Base-by-base conservation (phyloP, 2,113 vertebrate species). In the Copsychus sechellarum region DNA sequence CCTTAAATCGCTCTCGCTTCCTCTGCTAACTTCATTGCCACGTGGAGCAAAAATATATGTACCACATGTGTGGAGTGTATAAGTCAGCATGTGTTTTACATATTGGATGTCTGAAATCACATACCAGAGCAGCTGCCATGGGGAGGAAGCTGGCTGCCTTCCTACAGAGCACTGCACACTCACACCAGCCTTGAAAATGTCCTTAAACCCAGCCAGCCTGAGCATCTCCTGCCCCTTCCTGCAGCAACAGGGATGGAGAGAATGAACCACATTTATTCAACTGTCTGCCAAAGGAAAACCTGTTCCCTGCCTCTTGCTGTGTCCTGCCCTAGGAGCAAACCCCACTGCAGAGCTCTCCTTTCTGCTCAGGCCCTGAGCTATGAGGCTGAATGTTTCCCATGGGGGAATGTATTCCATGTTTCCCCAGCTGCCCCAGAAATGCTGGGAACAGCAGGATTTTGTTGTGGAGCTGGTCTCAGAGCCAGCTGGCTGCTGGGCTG, bases 71-170 rank as follows among this genome's bases (percentile, higher is more conserved):
- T 83, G 79, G 76, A 6, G 82, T 53, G 36, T 81, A 38, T 71
- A 81, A 93, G 76, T n/a, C 94, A 90, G 92, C 95, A 86, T 96
- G 69, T 96, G 96, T 93, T 96, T 94, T 78, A 94, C 90, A 81
- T 92, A 78, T 90, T 88, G 92, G 40, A 45, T 81, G 93, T 48
- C 90, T 92, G 85, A 58, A 85, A n/a, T 51, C 61, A 23, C 96
- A 95, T 90, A 64, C 71, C 92, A 88, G 67, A 88, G 90, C 79
- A 82, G 66, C 93, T 77, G 29, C 91, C 88, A 71, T 34, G 85
- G 79, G 54, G 10, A 90, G 85, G 74, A 86, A 90, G 67, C 85
- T 92, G 92, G 93, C 90, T 5, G 20, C 87, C 83, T 62, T 73
- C 90, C 93, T 43, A 0, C 65, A 61, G 21, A 86, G 74, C 92